Percentiles rank a stretch among this genome's conserved stretches.
These are phyloP conservation scores for Oncorhynchus clarkii DNA, from an alignment of 2,113 vertebrate genomes.

Conservation along the genomic window DNA sequence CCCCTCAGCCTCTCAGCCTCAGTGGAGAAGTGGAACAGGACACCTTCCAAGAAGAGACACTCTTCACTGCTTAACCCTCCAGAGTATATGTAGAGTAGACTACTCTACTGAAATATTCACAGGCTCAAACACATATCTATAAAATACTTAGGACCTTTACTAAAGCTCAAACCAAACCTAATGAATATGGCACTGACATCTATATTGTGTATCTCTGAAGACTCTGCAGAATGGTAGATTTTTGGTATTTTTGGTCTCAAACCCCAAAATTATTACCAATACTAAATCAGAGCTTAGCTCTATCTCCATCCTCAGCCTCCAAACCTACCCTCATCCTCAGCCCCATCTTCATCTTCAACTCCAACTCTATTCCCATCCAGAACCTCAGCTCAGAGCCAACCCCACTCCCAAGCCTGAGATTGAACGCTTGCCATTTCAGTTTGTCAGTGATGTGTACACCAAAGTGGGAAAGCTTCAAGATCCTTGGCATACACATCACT, in stretches of 20 bases:
- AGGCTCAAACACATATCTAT: too few species aligned
- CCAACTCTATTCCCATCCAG: neutral
- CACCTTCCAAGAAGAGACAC: constrained; percentile 57
- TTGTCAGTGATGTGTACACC: too few species aligned
- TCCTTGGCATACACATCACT: too few species aligned
- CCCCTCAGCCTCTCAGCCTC: constrained; percentile 17
- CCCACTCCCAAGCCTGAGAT: neutral
- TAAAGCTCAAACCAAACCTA: too few species aligned
- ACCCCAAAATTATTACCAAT: too few species aligned
- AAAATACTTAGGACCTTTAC: too few species aligned
- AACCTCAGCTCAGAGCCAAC: neutral
- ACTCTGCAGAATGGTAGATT: too few species aligned
- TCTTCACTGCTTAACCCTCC: constrained; percentile 44
- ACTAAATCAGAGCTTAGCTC: neutral
- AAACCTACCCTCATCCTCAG: constrained; percentile 13
- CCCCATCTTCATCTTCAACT: neutral
- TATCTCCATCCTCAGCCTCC: neutral
- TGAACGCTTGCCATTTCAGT: neutral
- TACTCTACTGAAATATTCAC: too few species aligned
- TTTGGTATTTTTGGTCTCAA: too few species aligned
- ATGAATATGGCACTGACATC: too few species aligned
- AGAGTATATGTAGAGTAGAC: constrained; percentile 1
- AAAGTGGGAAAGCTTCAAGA: too few species aligned
- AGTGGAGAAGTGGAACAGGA: constrained; percentile 65
- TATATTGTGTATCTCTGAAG: too few species aligned